Percentiles rank a stretch among this genome's conserved stretches.
Evolutionary conservation across 64 coral and sea anemone genomes (phyloP).

Genomic region (Pocillopora verrucosa): DNA sequence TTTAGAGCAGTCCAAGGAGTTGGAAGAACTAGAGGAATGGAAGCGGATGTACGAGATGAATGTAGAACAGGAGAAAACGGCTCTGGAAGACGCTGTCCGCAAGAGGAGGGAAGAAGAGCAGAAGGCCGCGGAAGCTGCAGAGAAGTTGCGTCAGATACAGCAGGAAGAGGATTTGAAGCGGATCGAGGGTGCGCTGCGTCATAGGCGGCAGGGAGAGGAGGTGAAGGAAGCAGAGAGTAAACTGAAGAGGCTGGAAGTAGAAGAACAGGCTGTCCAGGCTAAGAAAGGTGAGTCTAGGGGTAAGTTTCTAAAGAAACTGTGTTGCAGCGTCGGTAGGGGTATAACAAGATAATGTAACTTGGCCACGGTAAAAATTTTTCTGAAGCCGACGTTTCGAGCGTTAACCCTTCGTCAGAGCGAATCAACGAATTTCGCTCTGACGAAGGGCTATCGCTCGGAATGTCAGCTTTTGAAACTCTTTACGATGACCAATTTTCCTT

Average conservation of each 20-base stretch:
- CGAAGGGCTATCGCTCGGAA: no score
- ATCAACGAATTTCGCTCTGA: no score
- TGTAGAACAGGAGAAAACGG: conserved; percentile 40
- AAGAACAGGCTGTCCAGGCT: conserved; percentile 27
- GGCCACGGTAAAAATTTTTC: no score
- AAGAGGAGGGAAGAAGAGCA: conserved; percentile 42
- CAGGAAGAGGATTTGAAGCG: conserved; percentile 35
- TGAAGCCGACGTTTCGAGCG: no score
- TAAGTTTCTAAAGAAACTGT: no score
- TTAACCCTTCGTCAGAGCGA: no score
- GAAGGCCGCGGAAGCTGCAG: conserved; percentile 4
- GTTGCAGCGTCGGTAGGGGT: no score
- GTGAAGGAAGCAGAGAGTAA: conserved; percentile 49
- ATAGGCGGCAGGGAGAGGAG: conserved; percentile 35
- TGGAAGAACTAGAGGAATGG: conserved; percentile 38
- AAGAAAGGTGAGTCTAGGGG: conserved; percentile 9
- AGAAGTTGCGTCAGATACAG: conserved; percentile 43
- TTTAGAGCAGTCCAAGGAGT: background rate
- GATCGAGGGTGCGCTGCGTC: conserved; percentile 21
- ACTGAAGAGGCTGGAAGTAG: conserved; percentile 45
- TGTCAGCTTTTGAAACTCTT: no score
- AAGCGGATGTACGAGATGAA: conserved; percentile 41
- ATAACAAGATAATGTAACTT: no score
- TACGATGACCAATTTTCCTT: no score
- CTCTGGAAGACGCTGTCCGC: conserved; percentile 30